These are phyloP conservation scores for Aleiodes alternator DNA, from an alignment of 2,888 invertebrate species.

Conservation along the genomic window DNA sequence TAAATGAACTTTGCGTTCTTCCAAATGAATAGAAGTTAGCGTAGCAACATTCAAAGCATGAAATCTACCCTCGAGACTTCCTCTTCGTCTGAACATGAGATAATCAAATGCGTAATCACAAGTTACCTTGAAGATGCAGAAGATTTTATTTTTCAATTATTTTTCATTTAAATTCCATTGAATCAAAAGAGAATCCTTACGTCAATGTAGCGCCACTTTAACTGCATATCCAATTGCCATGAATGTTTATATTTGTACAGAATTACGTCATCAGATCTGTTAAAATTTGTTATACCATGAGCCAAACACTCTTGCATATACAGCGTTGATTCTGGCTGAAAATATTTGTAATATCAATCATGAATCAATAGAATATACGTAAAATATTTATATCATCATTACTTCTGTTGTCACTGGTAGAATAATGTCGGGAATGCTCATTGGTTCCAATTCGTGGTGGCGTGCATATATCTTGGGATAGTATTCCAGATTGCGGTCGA, in stretches of 20 bases:
- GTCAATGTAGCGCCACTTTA: background rate
- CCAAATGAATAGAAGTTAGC: conserved; percentile 48
- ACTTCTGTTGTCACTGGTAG: conserved; percentile 5
- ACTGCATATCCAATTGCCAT: background rate
- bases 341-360: background rate
- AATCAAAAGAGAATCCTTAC: background rate
- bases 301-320: background rate
- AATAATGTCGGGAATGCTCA: conserved; percentile 3
- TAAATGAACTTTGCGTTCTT: conserved; percentile 45
- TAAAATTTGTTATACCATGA: conserved; percentile 1
- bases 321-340: conserved; percentile 8
- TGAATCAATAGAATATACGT: background rate
- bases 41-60: conserved; percentile 46
- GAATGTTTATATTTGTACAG: conserved; percentile 1
- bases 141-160: background rate
- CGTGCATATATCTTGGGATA: background rate
- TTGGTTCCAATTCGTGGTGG: background rate
- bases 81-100: conserved; percentile 54
- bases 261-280: conserved; percentile 17
- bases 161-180: background rate
- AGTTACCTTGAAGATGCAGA: conserved; percentile 53
- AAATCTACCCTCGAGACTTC: conserved; percentile 55
- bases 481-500: too few species aligned
- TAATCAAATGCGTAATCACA: conserved; percentile 57
- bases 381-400: background rate